Percentiles rank a stretch among this genome's conserved stretches.
Conservation (phyloP, 2,113 vertebrate species). For the Pyxicephalus adspersus region DNA sequence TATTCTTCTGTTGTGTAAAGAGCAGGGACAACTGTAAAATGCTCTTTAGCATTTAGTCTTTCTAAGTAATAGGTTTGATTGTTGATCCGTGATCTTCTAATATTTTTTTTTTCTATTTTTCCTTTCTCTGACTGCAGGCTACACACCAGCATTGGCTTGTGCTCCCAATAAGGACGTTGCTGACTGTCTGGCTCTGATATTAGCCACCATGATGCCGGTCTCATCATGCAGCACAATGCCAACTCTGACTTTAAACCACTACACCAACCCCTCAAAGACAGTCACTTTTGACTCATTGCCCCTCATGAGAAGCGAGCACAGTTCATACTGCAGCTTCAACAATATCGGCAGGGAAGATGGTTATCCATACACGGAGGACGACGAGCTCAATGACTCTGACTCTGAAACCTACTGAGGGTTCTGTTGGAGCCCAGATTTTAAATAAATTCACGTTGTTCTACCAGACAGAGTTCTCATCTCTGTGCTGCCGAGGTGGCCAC, state of each 20-base stretch:
- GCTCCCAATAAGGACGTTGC: conserved; percentile 98
- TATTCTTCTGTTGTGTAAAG: too few species aligned
- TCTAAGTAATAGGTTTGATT: too few species aligned
- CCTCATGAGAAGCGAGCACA: conserved; percentile 84
- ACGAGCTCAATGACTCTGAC: conserved; percentile 96
- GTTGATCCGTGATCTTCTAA: too few species aligned
- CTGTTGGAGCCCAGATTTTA: conserved; percentile 48
- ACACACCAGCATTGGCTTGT: conserved; percentile 96
- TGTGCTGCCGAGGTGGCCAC: conserved; percentile 43
- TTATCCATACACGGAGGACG: conserved; percentile 84
- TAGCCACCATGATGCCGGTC: conserved; percentile 98
- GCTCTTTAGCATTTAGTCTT: too few species aligned
- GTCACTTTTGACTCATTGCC: conserved; percentile 93
- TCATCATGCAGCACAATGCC: conserved; percentile 85
- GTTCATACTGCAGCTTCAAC: conserved; percentile 95
- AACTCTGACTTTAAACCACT: conserved; percentile 91
- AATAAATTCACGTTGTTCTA: conserved; percentile 64
- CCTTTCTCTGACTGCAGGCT: conserved; percentile 75
- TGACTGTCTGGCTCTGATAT: conserved; percentile 95
- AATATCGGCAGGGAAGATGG: conserved; percentile 88
- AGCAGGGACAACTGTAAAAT: too few species aligned
- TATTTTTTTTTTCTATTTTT: background rate
- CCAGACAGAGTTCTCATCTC: conserved; percentile 59
- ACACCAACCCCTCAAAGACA: conserved; percentile 93
- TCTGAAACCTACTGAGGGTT: conserved; percentile 92